Evolutionary conservation across 2,888 invertebrate species (phyloP), one percentile per base, ranked within the genome.

Genomic region (Fissipunctia ypsillon): DNA sequence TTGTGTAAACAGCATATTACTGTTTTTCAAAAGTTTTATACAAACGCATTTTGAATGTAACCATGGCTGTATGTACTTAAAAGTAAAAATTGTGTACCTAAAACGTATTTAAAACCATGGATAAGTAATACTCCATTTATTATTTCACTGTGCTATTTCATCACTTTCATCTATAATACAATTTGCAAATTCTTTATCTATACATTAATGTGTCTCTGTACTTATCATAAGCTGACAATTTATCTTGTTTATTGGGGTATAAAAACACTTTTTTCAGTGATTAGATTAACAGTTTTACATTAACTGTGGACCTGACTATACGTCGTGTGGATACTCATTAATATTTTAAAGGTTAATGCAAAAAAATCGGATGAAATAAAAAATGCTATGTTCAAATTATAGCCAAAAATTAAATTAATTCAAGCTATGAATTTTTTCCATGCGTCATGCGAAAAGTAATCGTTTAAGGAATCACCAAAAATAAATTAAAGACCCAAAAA

Each of bases 401-500:
- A 28, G 3, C 14, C 10, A 50, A 60, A 73, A 48, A 57, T 63
- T 56, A 60, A 41, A 31, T 56, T 10, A 57, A 45, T 16, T 35
- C 83, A 76, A 83, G 83, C 85, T 0, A 48, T 65, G 28, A 31
- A n/a, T 41, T 16, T 48, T 64, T 43, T 48, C 16, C 14, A 71
- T 63, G 22, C 66, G 31, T 76, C 84, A 80, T 84, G 81, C 81
- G 83, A 81, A 61, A 72, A 48, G 14, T 50, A 41, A 9, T 48
- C 88, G 86, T 91, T 90, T 89, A 82, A 90, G 89, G 90, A 84
- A 63, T 86, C 88, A 78, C 64, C 43, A 81, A 86, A 79, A 87
- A 87, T 78, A 93, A 94, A 93, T 91, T 89, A 93, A 94, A 95
- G 88, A 91, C 92, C 89, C 90, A 90, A 85, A 78, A 87, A 89